Evolutionary conservation across 1,140 invertebrate genomes (phyloP), one percentile per base, ranked within the genome.

Genomic region (Megalonaias nervosa): DNA sequence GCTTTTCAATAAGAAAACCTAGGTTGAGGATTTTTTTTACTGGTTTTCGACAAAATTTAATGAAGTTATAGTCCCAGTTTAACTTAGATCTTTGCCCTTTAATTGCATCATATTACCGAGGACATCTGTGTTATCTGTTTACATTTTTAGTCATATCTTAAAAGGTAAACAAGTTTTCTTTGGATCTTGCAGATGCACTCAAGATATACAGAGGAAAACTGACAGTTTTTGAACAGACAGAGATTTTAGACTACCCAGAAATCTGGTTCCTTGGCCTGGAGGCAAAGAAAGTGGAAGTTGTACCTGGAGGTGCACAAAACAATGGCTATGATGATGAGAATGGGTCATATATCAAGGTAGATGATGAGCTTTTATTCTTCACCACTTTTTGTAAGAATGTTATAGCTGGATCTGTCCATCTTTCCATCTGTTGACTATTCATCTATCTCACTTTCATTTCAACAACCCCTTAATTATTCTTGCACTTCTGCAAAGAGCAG

Each of bases 241-340:
- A 91, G 79, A 90, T 91, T 69, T 74, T 89, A 17, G 86, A 90
- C 75, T 91, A 88, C 75, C 83, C 86, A 38, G 89, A 90, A 70
- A 86, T 90, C 64, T 89, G 88, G 88, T 90, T 86, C 81, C 81
- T 90, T 38, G 89, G 89, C 19, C 77, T 90, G 56, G 89, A 90
- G 62, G 87, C 88, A 0, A 89, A 90, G 81, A 90, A 90, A 74
- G 82, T 89, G 56, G 88, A 89, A 73, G 86, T 81, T 65, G 81
- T 85, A 23, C 81, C 85, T 15, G 88, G 86, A n/a, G 81, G 83
- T 68, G 83, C 86, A 65, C 84, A 86, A 56, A 89, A 89, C 68
- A 88, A 88, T 82, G 88, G 89, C 17, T 91, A 90, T 75, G 90
- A 91, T 81, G 90, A 91, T 80, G 89, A 91, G 66, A 90, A 87